These are phyloP conservation scores for Rhinichthys osculus DNA, from an alignment of 2,797 vertebrate species.

Conservation along the genomic window DNA sequence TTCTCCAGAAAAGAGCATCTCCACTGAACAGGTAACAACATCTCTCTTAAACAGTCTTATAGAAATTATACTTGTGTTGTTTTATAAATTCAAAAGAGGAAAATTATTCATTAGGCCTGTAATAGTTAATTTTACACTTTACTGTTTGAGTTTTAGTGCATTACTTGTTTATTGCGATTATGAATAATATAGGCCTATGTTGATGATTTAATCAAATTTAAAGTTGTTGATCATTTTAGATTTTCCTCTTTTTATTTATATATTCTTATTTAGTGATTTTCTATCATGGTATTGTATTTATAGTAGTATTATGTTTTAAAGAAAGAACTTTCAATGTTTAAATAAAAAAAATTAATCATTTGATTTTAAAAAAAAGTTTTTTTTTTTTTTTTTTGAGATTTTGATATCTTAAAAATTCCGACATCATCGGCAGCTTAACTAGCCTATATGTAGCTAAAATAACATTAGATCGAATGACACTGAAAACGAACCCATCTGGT, in stretches of 20 bases:
- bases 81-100: background rate
- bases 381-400: background rate
- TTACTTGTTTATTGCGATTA: accelerated
- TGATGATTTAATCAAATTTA: background rate
- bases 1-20: conserved; percentile 47
- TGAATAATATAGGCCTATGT: background rate
- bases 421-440: background rate
- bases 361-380: background rate
- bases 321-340: background rate
- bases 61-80: background rate
- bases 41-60: background rate
- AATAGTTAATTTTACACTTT: background rate
- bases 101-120: background rate
- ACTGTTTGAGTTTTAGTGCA: background rate
- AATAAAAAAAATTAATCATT: background rate
- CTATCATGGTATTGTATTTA: background rate
- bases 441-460: background rate
- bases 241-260: background rate
- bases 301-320: background rate
- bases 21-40: conserved; percentile 37
- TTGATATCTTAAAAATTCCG: background rate
- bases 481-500: background rate
- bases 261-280: background rate
- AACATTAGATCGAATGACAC: background rate
- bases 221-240: background rate